Conservation (phyloP, 2,797 vertebrate genomes). For the Pogoniulus pusillus region DNA sequence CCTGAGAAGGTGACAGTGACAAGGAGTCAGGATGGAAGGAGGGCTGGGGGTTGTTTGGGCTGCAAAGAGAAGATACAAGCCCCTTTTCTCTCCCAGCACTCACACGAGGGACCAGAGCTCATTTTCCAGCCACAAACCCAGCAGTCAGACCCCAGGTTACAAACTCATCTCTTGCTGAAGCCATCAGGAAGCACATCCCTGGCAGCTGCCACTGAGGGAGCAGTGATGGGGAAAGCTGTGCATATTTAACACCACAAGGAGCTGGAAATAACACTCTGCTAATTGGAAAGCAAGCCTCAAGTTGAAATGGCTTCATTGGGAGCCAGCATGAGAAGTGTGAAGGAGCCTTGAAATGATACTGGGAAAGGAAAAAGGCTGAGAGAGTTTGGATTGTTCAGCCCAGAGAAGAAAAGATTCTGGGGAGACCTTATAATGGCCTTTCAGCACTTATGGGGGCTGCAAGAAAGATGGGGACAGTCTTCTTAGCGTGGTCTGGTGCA, state of each 20-base stretch:
- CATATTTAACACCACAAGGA: not conserved
- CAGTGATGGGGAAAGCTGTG: not conserved
- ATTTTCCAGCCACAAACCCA: not conserved
- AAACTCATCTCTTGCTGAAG: not conserved
- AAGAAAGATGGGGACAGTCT: not conserved
- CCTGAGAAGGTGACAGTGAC: not conserved
- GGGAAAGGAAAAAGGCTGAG: not conserved
- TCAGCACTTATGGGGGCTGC: not conserved
- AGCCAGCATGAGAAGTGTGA: not conserved
- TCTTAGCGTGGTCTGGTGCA: not conserved
- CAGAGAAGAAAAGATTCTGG: not conserved
- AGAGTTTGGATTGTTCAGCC: not conserved
- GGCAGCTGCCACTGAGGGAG: not conserved
- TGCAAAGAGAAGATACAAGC: fast-evolving
- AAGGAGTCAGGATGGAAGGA: not conserved
- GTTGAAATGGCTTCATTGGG: not conserved
- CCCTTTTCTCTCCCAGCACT: not conserved
- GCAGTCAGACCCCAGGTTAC: not conserved
- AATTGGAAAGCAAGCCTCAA: not conserved
- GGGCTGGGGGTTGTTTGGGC: not conserved
- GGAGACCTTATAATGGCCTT: not conserved
- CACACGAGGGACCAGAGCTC: fast-evolving
- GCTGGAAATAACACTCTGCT: not conserved
- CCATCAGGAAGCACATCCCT: not conserved
- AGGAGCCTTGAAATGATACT: not conserved